Conservation (phyloP, 2,888 invertebrate species). For the Sarcophaga caerulescens region DNA sequence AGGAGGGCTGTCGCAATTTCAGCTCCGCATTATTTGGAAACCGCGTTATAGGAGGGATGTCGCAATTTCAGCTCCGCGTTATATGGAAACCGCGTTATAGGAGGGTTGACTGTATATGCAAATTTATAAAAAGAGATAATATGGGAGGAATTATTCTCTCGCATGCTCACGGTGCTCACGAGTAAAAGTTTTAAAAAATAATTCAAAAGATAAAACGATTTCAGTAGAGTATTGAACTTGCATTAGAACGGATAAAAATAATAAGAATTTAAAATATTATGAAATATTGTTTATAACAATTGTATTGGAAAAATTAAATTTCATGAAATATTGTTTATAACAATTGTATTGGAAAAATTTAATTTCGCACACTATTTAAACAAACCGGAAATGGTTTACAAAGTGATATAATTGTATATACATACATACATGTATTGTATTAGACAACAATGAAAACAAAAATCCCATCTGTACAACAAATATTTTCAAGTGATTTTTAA, state of each 20-base stretch:
- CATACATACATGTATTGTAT: too few relatives aligned
- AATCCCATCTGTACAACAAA: too few relatives aligned
- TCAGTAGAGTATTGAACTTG: conserved; percentile 53
- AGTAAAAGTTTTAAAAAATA: conserved; percentile 11
- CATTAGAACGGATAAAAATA: conserved; percentile 42
- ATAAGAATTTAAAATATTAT: background rate
- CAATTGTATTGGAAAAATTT: background rate
- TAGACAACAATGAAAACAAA: too few relatives aligned
- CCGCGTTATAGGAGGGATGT: too few relatives aligned
- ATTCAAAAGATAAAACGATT: conserved; percentile 11
- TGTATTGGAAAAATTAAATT: conserved; percentile 8
- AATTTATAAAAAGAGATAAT: background rate
- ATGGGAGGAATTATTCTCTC: background rate
- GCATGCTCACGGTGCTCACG: background rate
- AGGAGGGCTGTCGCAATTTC: too few relatives aligned
- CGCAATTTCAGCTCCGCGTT: too few relatives aligned
- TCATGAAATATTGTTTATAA: background rate
- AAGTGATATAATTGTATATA: too few relatives aligned
- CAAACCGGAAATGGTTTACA: conserved; percentile 35
- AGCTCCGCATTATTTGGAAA: too few relatives aligned
- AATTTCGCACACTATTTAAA: conserved; percentile 1
- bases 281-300: background rate
- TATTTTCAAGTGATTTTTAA: too few relatives aligned
- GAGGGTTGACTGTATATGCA: background rate
- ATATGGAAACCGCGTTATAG: too few relatives aligned